Evolutionary conservation across 1,140 invertebrate genomes (phyloP), one percentile per base, ranked within the genome.

Genomic region (Chlorops oryzae): DNA sequence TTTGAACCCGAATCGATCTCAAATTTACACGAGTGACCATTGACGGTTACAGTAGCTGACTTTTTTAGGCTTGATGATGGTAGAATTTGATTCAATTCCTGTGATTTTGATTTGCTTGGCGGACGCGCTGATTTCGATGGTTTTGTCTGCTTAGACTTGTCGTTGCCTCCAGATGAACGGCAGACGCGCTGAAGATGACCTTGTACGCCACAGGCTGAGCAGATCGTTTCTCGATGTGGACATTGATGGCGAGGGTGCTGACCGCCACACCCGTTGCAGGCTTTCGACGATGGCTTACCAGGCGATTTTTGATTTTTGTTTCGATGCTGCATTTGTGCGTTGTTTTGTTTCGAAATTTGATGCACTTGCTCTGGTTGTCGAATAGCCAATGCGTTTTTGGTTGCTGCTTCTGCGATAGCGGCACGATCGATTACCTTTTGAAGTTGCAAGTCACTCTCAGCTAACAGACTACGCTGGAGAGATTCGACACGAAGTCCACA

Each of bases 391-490:
- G n/a, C 34, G n/a, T 35, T 35, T 13, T 17, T 13, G 13, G n/a
- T 13, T 13, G 34, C 34, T 35, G 34, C 34, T 35, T 35, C 34
- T 3, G n/a, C 13, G n/a, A 17, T 17, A 35, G 18, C 34, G 5
- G 34, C n/a, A 35, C n/a, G n/a, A n/a, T n/a, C n/a, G n/a, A n/a
- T n/a, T n/a, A n/a, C n/a, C n/a, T n/a, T n/a, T n/a, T n/a, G n/a
- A 35, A 35, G 18, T 15, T 35, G 13, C 15, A 51, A 37, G 10
- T 49, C 20, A 13, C 12, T 20, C 41, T 44, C 50, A 21, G 50
- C 44, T 12, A 56, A 37, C n/a, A 56, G 41, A 22, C 41, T 37
- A 17, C 28, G 47, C 45, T 58, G 56, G n/a, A n/a, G n/a, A n/a
- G n/a, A n/a, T n/a, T 44, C 41, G 18, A 42, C 48, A 7, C 20